Base-by-base conservation (phyloP, 2,797 vertebrate species). In the Neosalanx taihuensis region DNA sequence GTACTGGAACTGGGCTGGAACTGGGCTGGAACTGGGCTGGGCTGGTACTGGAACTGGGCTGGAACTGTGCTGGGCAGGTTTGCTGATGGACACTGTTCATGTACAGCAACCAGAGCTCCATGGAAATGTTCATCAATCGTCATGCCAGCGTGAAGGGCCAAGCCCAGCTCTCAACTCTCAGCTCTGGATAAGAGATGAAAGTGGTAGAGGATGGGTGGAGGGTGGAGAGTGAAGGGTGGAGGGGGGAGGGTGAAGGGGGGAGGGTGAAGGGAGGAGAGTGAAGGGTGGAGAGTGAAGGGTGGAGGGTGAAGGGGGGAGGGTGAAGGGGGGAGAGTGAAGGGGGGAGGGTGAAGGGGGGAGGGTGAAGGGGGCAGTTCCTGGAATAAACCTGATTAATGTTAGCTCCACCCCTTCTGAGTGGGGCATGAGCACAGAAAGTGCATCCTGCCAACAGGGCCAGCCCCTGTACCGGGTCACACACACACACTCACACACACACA, bases 51-150 rank as follows among this genome's bases (percentile, higher is more conserved):
- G 9, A 20, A 26, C 23, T 26, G 23, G 58, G 1, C 10, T 26
- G 58, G 9, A 20, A 26, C 23, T 26, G 23, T 23, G 1, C 10
- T 26, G n/a, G 20, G 10, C 23, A 29, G 58, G 58, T 26, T 26
- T 26, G 23, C 23, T 85, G 85, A 89, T 60, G 83, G 76, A 88
- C 85, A 78, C 51, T 1, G 4, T 72, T 79, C 70, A 57, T 41
- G 51, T 53, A 15, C 17, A 0, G 51, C 2, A n/a, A 1, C 51
- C 51, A 6, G 13, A 53, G 13, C 49, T 18, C 49, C 5, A 18
- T 53, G 49, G 17, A 18, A 53, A 53, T 53, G 49, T 53, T 15
- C 49, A 3, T 53, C 18, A n/a, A n/a, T 23, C 20, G 56, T 58
- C 56, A 58, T 58, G 56, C 6, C 53, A 5, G 20, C 23, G 56